A percentile compares a stretch with the other conserved stretches of the same genome.
Conservation (phyloP, 2,888 invertebrate species). For the Gonocerus acuteangulatus region DNA sequence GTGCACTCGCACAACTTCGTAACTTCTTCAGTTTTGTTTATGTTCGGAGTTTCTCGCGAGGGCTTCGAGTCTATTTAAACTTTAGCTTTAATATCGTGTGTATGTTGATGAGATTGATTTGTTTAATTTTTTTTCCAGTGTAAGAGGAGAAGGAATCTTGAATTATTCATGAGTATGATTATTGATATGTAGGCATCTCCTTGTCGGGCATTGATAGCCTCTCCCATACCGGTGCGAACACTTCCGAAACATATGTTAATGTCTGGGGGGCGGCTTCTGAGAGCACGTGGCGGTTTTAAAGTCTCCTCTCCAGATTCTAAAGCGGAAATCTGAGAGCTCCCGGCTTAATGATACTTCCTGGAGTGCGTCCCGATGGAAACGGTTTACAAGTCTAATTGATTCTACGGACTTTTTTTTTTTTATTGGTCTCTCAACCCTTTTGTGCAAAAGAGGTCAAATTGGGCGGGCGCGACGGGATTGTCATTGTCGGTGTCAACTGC, state of each 20-base stretch:
- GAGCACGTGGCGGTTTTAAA: constrained; percentile 18
- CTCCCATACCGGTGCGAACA: constrained; percentile 8
- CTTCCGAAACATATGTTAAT: constrained; percentile 22
- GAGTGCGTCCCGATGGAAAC: not conserved
- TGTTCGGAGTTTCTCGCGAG: too few species aligned
- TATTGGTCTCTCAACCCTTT: too few species aligned
- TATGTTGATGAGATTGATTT: not conserved
- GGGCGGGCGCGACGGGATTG: too few species aligned
- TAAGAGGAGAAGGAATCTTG: not conserved
- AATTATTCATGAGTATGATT: not conserved
- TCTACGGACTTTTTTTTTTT: not conserved
- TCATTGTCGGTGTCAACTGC: too few species aligned
- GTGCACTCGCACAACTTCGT: too few species aligned
- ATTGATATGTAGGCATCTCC: not conserved
- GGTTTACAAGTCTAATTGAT: constrained; percentile 5
- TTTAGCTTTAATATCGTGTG: too few species aligned
- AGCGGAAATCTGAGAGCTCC: constrained; percentile 2
- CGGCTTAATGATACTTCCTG: constrained; percentile 11
- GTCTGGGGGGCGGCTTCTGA: not conserved
- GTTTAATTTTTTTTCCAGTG: not conserved
- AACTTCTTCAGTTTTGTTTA: too few species aligned
- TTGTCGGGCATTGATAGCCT: not conserved
- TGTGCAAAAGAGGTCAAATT: too few species aligned
- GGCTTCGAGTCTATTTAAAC: too few species aligned
- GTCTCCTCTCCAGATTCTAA: constrained; percentile 6